Base-by-base conservation (phyloP, 1,140 invertebrate species). In the Copidosoma floridanum region DNA sequence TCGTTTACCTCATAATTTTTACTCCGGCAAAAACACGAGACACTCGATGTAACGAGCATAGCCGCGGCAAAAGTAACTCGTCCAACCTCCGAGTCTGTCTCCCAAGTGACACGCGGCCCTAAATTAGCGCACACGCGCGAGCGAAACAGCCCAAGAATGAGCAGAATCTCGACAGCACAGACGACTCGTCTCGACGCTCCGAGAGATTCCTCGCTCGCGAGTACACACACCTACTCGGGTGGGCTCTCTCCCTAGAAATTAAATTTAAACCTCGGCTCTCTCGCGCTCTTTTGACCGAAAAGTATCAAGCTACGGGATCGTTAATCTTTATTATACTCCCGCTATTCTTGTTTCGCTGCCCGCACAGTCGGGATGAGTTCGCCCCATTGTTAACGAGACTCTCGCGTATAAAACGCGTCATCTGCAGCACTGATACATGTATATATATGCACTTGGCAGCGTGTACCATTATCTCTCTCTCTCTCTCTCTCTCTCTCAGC, bases 201-300 rank as follows among this genome's bases (percentile, higher is more conserved):
- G n/a, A n/a, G n/a, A n/a, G n/a, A n/a, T n/a, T n/a, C n/a, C n/a
- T n/a, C n/a, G n/a, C n/a, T n/a, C n/a, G n/a, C n/a, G n/a, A n/a
- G n/a, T n/a, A n/a, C n/a, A n/a, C n/a, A n/a, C n/a, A n/a, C 35
- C 53, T 1, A 37, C 54, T 48, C 26, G 18, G 54, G 32, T 26
- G 54, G 54, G 20, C 44, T 24, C 8, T n/a, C 0, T 8, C n/a
- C n/a, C n/a, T n/a, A n/a, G n/a, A n/a, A n/a, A n/a, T 41, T 57
- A 57, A 47, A 57, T 57, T 57, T 38, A 44, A 56, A 16, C 12
- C 27, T 12, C 23, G 46, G 43, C 11, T n/a, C n/a, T n/a, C n/a
- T n/a, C n/a, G 14, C 43, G 37, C 27, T 47, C 21, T 41, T 26
- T 27, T 24, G 26, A 12, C 1, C 12, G 16, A 55, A 18, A 29